phyloP scores from a whole-genome alignment of 2,797 vertebrate genomes.

The Pseudomugil gertrudae region DNA sequence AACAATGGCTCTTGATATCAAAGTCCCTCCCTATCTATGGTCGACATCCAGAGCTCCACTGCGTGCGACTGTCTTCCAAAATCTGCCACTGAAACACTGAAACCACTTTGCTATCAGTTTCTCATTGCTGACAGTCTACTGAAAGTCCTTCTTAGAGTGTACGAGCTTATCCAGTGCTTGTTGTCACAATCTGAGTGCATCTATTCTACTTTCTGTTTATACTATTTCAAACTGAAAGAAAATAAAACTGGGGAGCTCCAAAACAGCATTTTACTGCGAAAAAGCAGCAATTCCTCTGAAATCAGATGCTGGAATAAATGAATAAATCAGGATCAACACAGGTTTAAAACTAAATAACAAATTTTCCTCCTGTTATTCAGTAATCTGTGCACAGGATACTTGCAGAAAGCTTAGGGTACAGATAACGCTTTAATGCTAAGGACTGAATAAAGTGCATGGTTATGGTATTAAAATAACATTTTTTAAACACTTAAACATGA shows the following conservation, averaged over 20 bases:
- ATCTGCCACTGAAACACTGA: conserved; percentile 39
- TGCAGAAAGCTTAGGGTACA: not conserved
- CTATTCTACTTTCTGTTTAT: not conserved
- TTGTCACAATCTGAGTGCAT: not conserved
- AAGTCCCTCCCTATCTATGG: conserved; percentile 63
- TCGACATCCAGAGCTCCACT: conserved; percentile 61
- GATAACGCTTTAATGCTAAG: not conserved
- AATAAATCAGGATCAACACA: not conserved
- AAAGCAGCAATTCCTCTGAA: not conserved
- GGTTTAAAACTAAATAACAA: not conserved
- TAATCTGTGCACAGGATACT: not conserved
- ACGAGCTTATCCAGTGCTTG: not conserved
- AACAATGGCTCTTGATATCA: conserved; percentile 65
- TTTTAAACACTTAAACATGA: not conserved
- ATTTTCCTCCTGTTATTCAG: not conserved
- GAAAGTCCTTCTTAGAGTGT: not conserved
- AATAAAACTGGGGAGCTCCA: not conserved
- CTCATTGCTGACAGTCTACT: conserved; percentile 1
- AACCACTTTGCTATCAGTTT: conserved; percentile 19
- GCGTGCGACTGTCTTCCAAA: conserved; percentile 40
- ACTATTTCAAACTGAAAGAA: not conserved
- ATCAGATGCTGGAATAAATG: not conserved
- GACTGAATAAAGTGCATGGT: not conserved
- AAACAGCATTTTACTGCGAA: not conserved
- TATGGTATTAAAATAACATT: not conserved